Evolutionary conservation across 2,888 invertebrate species (phyloP).

Genomic region (Torymus texanus): DNA sequence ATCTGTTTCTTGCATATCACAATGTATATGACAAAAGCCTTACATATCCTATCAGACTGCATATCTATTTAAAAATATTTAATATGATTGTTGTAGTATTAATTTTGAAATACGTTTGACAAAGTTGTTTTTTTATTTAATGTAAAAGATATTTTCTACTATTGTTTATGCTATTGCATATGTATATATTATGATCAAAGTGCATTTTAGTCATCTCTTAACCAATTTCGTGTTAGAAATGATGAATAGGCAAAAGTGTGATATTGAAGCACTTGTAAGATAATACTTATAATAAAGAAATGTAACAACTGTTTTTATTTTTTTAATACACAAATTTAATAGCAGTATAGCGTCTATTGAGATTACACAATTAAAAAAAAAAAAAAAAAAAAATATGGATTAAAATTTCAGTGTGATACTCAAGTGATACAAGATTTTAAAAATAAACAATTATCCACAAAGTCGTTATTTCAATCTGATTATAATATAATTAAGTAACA

Average conservation of each 20-base stretch:
- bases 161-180: constrained; percentile 19
- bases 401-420: constrained; percentile 28
- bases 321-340: constrained; percentile 47
- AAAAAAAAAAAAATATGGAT: constrained; percentile 35
- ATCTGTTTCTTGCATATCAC: constrained; percentile 19
- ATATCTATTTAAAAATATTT: constrained; percentile 4
- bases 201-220: background rate
- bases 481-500: constrained; percentile 14
- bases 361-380: constrained; percentile 40
- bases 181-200: background rate
- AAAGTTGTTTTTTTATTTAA: constrained; percentile 16
- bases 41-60: background rate
- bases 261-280: constrained; percentile 11
- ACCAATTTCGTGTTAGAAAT: too few species aligned
- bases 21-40: background rate
- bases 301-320: constrained; percentile 44
- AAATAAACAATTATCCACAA: constrained; percentile 22
- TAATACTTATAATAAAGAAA: constrained; percentile 19
- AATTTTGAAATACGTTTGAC: background rate
- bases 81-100: background rate
- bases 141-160: background rate
- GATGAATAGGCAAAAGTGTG: constrained; percentile 7
- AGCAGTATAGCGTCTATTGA: constrained; percentile 27
- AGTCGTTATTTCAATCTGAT: constrained; percentile 11
- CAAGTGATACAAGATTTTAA: constrained; percentile 32